Evolutionary conservation across 2,888 invertebrate species (phyloP).

Genomic region (Pterostichus niger): DNA sequence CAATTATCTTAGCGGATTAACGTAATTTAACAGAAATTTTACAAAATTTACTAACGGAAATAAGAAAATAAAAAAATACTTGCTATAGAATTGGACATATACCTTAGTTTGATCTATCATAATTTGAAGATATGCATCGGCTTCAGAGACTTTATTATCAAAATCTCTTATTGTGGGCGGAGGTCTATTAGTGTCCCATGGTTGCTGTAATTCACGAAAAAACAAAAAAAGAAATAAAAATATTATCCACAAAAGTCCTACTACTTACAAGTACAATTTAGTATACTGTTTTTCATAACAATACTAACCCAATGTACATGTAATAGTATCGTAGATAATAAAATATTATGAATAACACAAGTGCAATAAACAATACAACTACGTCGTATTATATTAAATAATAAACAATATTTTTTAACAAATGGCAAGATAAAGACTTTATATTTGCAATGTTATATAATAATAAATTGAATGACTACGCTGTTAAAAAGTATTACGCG

Average conservation of each 20-base stretch:
- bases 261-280: neutral
- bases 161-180: conserved; percentile 84
- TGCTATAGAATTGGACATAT: conserved; percentile 73
- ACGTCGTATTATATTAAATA: neutral
- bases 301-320: neutral
- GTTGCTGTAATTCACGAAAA: conserved; percentile 75
- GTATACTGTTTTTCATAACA: neutral
- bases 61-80: neutral
- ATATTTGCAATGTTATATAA: too few species aligned
- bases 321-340: neutral
- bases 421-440: neutral
- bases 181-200: conserved; percentile 80
- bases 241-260: neutral
- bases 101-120: conserved; percentile 95
- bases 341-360: neutral
- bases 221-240: neutral
- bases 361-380: neutral
- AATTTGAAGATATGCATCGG: conserved; percentile 96
- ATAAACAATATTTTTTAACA: neutral
- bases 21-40: neutral
- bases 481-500: too few species aligned
- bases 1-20: neutral
- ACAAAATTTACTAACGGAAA: neutral
- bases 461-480: too few species aligned
- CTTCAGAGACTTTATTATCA: conserved; percentile 94